These are phyloP conservation scores for Caenorhabditis panamensis DNA, from an alignment of 2,888 invertebrate genomes.

Conservation along the genomic window DNA sequence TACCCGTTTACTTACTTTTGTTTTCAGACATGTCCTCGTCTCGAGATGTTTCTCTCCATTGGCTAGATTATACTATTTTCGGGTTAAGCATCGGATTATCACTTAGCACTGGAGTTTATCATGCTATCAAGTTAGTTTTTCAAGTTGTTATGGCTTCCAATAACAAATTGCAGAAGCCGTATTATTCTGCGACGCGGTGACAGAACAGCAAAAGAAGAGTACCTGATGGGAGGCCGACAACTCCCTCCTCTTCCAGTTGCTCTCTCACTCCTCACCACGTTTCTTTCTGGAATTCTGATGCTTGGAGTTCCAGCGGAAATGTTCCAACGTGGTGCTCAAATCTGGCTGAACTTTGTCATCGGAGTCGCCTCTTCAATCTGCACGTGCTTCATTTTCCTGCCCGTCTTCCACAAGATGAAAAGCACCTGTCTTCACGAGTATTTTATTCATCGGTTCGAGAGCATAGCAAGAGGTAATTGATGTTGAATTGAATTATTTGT, in stretches of 20 bases:
- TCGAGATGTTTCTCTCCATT: constrained; percentile 48
- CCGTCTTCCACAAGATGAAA: constrained; percentile 78
- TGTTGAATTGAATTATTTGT: neutral
- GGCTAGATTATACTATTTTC: constrained; percentile 75
- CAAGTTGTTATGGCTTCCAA: too few species aligned
- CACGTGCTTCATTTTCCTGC: constrained; percentile 74
- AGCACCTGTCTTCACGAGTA: constrained; percentile 77
- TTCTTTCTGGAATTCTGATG: constrained; percentile 78
- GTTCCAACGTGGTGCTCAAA: constrained; percentile 75
- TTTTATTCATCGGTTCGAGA: constrained; percentile 71
- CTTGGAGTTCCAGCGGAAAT: constrained; percentile 77
- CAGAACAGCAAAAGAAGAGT: constrained; percentile 73
- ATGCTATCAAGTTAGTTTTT: constrained; percentile 74
- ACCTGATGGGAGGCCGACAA: constrained; percentile 76
- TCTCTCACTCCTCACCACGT: constrained; percentile 74
- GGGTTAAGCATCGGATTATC: constrained; percentile 70
- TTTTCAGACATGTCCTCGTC: constrained; percentile 35
- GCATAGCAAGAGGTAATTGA: neutral
- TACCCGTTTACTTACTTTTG: constrained; percentile 14
- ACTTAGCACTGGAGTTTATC: constrained; percentile 75
- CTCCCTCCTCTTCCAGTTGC: constrained; percentile 75
- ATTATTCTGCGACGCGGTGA: constrained; percentile 59
- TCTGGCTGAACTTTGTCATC: constrained; percentile 76
- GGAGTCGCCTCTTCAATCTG: constrained; percentile 72
- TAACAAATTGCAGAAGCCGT: constrained; percentile 62